Evolutionary conservation across 2,113 vertebrate genomes (phyloP).

Genomic region (Centropristis striata): DNA sequence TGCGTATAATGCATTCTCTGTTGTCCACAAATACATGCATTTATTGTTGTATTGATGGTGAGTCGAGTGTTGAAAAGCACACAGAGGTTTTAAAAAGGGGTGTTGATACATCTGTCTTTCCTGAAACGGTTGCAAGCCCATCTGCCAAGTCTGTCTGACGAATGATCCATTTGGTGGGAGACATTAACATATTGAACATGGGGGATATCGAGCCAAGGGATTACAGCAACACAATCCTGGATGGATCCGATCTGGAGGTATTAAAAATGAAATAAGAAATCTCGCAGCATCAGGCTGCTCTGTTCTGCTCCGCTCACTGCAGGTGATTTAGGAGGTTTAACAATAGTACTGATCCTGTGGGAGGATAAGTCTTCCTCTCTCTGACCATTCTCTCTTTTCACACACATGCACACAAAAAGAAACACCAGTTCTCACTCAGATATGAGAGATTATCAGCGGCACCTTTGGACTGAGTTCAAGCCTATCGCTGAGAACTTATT

Average conservation of each 20-base stretch:
- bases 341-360: slow-evolving; percentile 65
- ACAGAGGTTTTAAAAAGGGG: slow-evolving; percentile 46
- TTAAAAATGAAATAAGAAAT: slow-evolving; percentile 80
- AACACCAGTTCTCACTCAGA: slow-evolving; percentile 14
- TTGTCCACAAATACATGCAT: slow-evolving; percentile 42
- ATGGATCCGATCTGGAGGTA: slow-evolving; percentile 70
- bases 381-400: slow-evolving; percentile 23
- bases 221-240: slow-evolving; percentile 72
- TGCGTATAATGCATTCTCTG: slow-evolving; percentile 23
- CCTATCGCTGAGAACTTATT: slow-evolving; percentile 47
- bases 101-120: slow-evolving; percentile 77
- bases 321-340: slow-evolving; percentile 76
- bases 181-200: slow-evolving; percentile 82
- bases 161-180: slow-evolving; percentile 71
- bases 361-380: slow-evolving; percentile 56
- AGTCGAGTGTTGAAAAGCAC: slow-evolving; percentile 64
- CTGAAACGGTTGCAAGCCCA: slow-evolving; percentile 64
- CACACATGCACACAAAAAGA: slow-evolving; percentile 24
- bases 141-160: slow-evolving; percentile 68
- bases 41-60: slow-evolving; percentile 47
- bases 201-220: slow-evolving; percentile 75
- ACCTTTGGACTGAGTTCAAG: slow-evolving; percentile 58
- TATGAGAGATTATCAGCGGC: slow-evolving; percentile 35
- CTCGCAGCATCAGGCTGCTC: slow-evolving; percentile 53
- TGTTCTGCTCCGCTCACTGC: slow-evolving; percentile 58